These are phyloP conservation scores for Drosophila takahashii DNA, from an alignment of 1,140 invertebrate species.

Conservation along the genomic window DNA sequence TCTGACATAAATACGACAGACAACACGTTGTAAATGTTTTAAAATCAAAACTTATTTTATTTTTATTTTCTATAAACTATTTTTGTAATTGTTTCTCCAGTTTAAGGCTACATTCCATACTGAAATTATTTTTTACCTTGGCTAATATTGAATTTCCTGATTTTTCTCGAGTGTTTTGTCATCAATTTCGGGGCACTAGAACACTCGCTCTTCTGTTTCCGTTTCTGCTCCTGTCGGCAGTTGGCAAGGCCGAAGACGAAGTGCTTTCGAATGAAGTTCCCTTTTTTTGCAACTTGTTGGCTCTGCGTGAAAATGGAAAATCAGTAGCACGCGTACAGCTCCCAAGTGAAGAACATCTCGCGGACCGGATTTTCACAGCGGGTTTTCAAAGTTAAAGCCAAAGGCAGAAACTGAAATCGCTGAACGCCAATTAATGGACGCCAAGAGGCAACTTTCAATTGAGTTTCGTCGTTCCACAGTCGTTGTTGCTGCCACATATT, in stretches of 20 bases:
- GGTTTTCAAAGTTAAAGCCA: not conserved
- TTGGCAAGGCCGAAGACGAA: constrained; percentile 52
- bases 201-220: constrained; percentile 29
- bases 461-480: constrained; percentile 38
- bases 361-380: constrained; percentile 13
- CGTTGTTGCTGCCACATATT: constrained; percentile 16
- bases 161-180: constrained; percentile 16
- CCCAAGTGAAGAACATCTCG: constrained; percentile 55
- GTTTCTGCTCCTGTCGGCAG: constrained; percentile 35
- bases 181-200: constrained; percentile 57
- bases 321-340: constrained; percentile 75
- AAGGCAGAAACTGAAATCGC: constrained; percentile 27
- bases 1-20: no score
- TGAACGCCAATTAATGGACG: constrained; percentile 52
- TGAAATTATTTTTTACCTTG: not conserved
- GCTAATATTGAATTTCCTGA: not conserved
- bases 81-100: not conserved
- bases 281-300: constrained; percentile 71
- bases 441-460: constrained; percentile 49
- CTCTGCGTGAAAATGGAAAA: constrained; percentile 59
- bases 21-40: no score
- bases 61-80: no score
- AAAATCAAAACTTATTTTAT: not conserved
- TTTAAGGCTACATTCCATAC: not conserved
- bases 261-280: constrained; percentile 57